A percentile compares a stretch with the other conserved stretches of the same genome.
Evolutionary conservation across 2,888 invertebrate species (phyloP).

Genomic region (Pediacus dermestoides): DNA sequence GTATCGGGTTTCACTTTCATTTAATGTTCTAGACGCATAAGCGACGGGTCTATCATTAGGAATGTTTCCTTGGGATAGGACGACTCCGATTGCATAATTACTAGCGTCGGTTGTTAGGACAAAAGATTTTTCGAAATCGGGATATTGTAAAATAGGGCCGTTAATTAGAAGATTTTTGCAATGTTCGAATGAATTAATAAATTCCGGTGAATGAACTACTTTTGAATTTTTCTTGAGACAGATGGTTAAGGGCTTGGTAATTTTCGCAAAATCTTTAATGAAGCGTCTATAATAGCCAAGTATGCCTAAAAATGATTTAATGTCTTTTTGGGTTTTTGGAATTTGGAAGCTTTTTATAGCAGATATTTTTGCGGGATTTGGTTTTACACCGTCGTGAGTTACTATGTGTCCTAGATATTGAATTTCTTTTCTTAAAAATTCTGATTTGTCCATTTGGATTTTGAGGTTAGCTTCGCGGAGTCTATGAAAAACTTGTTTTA

Average conservation of each 20-base stretch:
- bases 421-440: constrained; percentile 16
- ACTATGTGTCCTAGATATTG: constrained; percentile 22
- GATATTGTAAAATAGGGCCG: constrained; percentile 20
- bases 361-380: constrained; percentile 18
- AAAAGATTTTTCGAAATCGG: constrained; percentile 25
- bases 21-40: constrained; percentile 21
- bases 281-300: constrained; percentile 14
- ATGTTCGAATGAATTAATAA: constrained; percentile 15
- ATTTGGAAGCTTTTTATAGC: constrained; percentile 12
- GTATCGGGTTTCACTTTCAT: constrained; percentile 18
- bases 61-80: constrained; percentile 20
- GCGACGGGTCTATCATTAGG: constrained; percentile 19
- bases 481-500: constrained; percentile 15
- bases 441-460: constrained; percentile 22
- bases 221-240: constrained; percentile 18
- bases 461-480: constrained; percentile 14
- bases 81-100: constrained; percentile 20
- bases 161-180: constrained; percentile 19
- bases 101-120: constrained; percentile 25
- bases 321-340: constrained; percentile 13
- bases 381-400: constrained; percentile 16
- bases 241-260: constrained; percentile 12
- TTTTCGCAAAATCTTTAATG: constrained; percentile 15
- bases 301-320: too few species aligned
- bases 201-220: constrained; percentile 13